Percentiles rank a stretch among this genome's conserved stretches.
These are phyloP conservation scores for Eristalis arbustorum DNA, from an alignment of 2,888 invertebrate species.

Conservation along the genomic window DNA sequence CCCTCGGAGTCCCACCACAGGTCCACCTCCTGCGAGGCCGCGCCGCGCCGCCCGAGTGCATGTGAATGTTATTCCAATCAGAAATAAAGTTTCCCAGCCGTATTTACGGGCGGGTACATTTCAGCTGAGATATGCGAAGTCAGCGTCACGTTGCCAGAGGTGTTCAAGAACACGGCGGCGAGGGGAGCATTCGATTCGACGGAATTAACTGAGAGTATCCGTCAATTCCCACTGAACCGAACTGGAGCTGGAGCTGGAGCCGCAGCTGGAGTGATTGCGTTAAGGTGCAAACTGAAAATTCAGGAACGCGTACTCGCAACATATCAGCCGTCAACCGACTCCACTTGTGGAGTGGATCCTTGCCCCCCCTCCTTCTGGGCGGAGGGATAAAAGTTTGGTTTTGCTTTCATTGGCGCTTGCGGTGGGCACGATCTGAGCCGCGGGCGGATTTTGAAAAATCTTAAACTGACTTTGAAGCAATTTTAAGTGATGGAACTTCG, in stretches of 20 bases:
- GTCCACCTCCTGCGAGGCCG: neutral
- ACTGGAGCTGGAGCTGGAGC: neutral
- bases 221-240: neutral
- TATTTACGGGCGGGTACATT: slow-evolving; percentile 42
- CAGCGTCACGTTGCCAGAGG: slow-evolving; percentile 39
- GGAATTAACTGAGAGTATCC: slow-evolving; percentile 35
- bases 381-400: slow-evolving; percentile 46
- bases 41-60: slow-evolving; percentile 36
- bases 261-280: slow-evolving; percentile 41
- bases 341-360: slow-evolving; percentile 18
- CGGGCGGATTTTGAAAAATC: slow-evolving; percentile 41
- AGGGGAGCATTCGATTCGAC: neutral
- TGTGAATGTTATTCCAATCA: slow-evolving; percentile 68
- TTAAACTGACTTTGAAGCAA: slow-evolving; percentile 63
- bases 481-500: slow-evolving; percentile 11
- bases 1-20: slow-evolving; percentile 5
- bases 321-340: slow-evolving; percentile 23
- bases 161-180: slow-evolving; percentile 6
- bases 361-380: neutral
- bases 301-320: slow-evolving; percentile 24
- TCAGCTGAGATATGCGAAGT: slow-evolving; percentile 50
- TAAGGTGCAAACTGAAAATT: slow-evolving; percentile 23
- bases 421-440: slow-evolving; percentile 40
- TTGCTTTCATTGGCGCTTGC: slow-evolving; percentile 46
- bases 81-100: slow-evolving; percentile 67